Evolutionary conservation across 2,888 invertebrate species (phyloP), one percentile per base, ranked within the genome.

Genomic region (Meganola albula): DNA sequence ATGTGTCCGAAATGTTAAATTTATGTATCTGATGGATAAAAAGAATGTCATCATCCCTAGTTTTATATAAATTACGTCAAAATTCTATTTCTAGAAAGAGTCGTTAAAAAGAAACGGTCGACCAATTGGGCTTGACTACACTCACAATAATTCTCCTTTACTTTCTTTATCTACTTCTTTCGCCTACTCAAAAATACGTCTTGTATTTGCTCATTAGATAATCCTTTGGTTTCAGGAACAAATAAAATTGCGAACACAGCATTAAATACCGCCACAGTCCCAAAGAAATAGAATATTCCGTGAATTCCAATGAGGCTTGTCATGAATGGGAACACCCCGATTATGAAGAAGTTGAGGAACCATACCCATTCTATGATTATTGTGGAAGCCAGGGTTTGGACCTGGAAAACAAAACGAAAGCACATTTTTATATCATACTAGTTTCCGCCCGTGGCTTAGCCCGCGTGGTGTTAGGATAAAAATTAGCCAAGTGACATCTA

Each of bases 141-240:
- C n/a, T n/a, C n/a, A n/a, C n/a, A n/a, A n/a, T n/a, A n/a, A n/a
- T n/a, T n/a, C n/a, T n/a, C n/a, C n/a, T n/a, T n/a, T n/a, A n/a
- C n/a, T n/a, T n/a, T n/a, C n/a, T n/a, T n/a, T n/a, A n/a, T 12
- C 33, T 37, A 46, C 30, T 39, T 36, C 34, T 45, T 46, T n/a
- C 37, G 46, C 11, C 45, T 44, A 4, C 29, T 61, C 39, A 1
- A 46, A 37, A 45, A 67, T 61, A 34, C 21, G 11, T 54, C 55
- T 25, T 85, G 73, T 10, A 87, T 86, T 28, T 76, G 66, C 9
- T 66, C 63, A 20, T 70, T 74, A 0, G 79, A 73, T 1, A 84
- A 57, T 1, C 87, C 86, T 33, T 86, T 88, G 0, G 88, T 88
- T 54, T 88, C 88, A 0, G 87, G 87, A 0, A 87, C 60, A 2